Base-by-base conservation (phyloP, 1,140 invertebrate genomes). In the Lasioglossum baleicum region DNA sequence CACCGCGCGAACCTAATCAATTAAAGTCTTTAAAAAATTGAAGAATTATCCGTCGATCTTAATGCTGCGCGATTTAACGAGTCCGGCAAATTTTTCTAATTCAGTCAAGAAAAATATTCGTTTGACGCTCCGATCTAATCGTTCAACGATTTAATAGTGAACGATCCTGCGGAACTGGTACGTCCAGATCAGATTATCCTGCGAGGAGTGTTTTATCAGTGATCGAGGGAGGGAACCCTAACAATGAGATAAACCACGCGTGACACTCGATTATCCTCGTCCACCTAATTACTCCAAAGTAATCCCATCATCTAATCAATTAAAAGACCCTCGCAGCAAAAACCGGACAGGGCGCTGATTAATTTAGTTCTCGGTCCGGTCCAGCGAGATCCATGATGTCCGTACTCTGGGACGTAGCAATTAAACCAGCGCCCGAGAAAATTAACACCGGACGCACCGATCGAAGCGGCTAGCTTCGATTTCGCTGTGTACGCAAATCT, bases 221-320 rank as follows among this genome's bases (percentile, higher is more conserved):
- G 15, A n/a, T n/a, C 20, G 17, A 58, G 56, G 56, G 56, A n/a
- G 20, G 20, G 20, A n/a, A n/a, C 56, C 20, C 56, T 1, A n/a
- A 58, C 56, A 58, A 58, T 58, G n/a, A 58, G 20, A 58, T n/a
- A 58, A 58, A 58, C 56, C 56, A 58, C 56, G 56, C 56, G 56
- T n/a, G n/a, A 58, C 56, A 58, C 56, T 58, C 56, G 56, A 58
- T 58, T 58, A 58, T 58, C 56, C 56, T 8, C 56, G 56, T n/a
- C 56, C 20, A n/a, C 7, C 7, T 58, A 58, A 58, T 58, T n/a
- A 20, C 56, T 58, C 17, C n/a, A 58, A 58, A n/a, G 56, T 58
- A 58, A 58, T 20, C 56, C n/a, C 56, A 58, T 58, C 56, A n/a
- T 58, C 56, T 58, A 58, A 58, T 58, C 56, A 58, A 58, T 58